phyloP scores from a whole-genome alignment of 1,140 invertebrate species.

The Achroia grisella region DNA sequence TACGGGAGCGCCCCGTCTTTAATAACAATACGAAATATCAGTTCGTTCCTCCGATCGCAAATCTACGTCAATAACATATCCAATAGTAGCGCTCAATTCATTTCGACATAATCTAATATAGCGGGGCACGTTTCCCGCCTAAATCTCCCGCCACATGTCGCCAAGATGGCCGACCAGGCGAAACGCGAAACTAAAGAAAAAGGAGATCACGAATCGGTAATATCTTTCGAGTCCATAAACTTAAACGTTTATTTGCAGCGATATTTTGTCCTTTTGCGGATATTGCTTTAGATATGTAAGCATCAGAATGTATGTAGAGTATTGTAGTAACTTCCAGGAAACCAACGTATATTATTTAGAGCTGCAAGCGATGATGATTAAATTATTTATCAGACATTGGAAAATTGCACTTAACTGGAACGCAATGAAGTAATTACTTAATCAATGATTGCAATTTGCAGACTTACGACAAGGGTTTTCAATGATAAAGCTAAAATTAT shows the following conservation, averaged over 20 bases:
- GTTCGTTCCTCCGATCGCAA: constrained; percentile 73
- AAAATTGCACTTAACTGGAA: no score
- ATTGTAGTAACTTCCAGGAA: no score
- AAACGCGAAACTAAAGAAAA: constrained; percentile 68
- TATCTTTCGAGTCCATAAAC: constrained; percentile 73
- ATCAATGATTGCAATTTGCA: no score
- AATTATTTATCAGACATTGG: no score
- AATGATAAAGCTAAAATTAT: no score
- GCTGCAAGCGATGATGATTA: no score
- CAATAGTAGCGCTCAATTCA: constrained; percentile 73
- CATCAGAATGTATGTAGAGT: background rate
- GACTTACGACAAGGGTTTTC: no score
- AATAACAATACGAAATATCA: constrained; percentile 74
- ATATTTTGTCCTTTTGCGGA: constrained; percentile 70
- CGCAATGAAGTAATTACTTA: no score
- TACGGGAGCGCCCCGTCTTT: constrained; percentile 47
- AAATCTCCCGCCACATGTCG: constrained; percentile 73
- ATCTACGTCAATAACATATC: constrained; percentile 74
- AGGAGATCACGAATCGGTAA: constrained; percentile 72
- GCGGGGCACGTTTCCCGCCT: constrained; percentile 68
- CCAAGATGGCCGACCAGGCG: constrained; percentile 68
- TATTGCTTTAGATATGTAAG: constrained; percentile 56
- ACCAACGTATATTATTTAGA: no score
- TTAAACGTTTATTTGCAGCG: constrained; percentile 73
- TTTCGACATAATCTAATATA: constrained; percentile 72